These are phyloP conservation scores for Sinopyrophorus schimmeli DNA, from an alignment of 2,888 invertebrate genomes.

Conservation along the genomic window DNA sequence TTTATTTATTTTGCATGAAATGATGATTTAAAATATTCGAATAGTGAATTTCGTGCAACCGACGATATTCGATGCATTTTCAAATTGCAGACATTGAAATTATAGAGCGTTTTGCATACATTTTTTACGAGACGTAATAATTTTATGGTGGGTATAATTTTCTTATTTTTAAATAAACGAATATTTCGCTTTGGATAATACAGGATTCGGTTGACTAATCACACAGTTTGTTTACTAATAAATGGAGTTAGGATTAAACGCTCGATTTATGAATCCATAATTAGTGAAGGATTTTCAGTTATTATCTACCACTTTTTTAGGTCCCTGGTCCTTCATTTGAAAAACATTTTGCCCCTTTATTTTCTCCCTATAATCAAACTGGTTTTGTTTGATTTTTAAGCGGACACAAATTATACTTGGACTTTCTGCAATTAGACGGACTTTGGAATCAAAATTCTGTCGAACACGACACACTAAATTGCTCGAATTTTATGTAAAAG, in stretches of 20 bases:
- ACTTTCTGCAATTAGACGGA: too few relatives aligned
- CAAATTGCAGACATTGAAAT: slow-evolving; percentile 55
- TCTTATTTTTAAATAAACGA: slow-evolving; percentile 45
- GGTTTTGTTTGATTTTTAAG: too few relatives aligned
- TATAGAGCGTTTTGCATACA: slow-evolving; percentile 56
- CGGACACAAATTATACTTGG: too few relatives aligned
- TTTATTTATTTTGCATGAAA: too few relatives aligned
- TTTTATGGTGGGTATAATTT: slow-evolving; percentile 54
- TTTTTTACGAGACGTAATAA: slow-evolving; percentile 54
- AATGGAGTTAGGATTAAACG: slow-evolving; percentile 45
- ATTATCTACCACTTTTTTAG: slow-evolving; percentile 30
- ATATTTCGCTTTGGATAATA: slow-evolving; percentile 43
- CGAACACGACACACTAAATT: too few relatives aligned
- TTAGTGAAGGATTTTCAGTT: slow-evolving; percentile 32
- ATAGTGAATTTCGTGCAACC: slow-evolving; percentile 49
- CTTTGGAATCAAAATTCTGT: too few relatives aligned
- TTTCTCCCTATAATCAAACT: too few relatives aligned
- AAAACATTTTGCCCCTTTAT: not conserved
- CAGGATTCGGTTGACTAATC: slow-evolving; percentile 45
- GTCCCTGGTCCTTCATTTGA: slow-evolving; percentile 3
- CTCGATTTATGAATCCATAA: slow-evolving; percentile 42
- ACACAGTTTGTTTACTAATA: slow-evolving; percentile 43
- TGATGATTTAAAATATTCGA: slow-evolving; percentile 50
- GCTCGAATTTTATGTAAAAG: too few relatives aligned
- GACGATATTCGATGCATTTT: slow-evolving; percentile 48